These are phyloP conservation scores for Caenorhabditis parvicauda DNA, from an alignment of 2,888 invertebrate species.

Conservation along the genomic window DNA sequence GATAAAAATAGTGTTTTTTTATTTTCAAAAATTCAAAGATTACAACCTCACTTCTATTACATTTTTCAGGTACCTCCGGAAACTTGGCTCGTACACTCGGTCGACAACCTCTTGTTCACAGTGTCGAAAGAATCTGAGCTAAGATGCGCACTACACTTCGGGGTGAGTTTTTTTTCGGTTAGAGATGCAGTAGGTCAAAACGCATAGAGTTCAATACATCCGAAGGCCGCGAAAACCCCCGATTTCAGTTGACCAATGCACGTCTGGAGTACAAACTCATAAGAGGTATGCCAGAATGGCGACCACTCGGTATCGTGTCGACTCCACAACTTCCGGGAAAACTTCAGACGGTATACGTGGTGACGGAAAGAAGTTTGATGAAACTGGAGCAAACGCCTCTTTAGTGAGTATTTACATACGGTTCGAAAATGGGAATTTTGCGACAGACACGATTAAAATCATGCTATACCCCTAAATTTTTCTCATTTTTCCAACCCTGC, in stretches of 20 bases:
- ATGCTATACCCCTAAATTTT: background rate
- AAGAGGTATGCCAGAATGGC: constrained; percentile 29
- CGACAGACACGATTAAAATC: background rate
- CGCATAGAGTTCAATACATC: background rate
- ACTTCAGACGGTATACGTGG: constrained; percentile 32
- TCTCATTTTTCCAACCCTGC: constrained; percentile 1
- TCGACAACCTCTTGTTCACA: constrained; percentile 33
- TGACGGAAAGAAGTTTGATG: constrained; percentile 41
- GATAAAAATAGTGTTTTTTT: background rate
- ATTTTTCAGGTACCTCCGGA: constrained; percentile 30
- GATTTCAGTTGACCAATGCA: constrained; percentile 23
- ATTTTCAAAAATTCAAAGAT: constrained; percentile 6
- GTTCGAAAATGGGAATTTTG: constrained; percentile 2
- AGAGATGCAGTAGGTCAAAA: background rate
- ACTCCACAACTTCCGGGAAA: constrained; percentile 18
- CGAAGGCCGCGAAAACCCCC: background rate
- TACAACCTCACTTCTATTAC: background rate
- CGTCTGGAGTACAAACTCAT: constrained; percentile 33
- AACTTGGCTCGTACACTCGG: constrained; percentile 31
- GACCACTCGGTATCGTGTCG: constrained; percentile 37
- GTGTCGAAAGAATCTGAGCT: constrained; percentile 30
- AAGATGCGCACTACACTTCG: constrained; percentile 34
- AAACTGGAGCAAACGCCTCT: constrained; percentile 26
- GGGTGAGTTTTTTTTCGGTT: constrained; percentile 11
- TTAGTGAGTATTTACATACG: constrained; percentile 16